A percentile compares a stretch with the other conserved stretches of the same genome.
Evolutionary conservation across 2,888 invertebrate species (phyloP).

Genomic region (Maniola hyperantus): DNA sequence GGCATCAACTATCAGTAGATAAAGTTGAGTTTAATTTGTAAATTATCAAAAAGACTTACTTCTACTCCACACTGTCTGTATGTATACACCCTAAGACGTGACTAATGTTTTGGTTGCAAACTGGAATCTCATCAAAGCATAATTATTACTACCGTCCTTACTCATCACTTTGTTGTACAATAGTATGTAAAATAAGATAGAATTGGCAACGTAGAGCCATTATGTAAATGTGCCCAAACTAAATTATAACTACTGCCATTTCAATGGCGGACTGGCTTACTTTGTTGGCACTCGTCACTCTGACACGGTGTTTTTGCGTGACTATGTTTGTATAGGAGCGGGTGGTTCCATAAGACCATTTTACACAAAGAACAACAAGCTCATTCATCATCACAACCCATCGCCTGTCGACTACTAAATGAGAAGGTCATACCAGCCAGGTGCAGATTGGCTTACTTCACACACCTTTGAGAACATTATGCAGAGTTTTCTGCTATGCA

Average conservation of each 20-base stretch:
- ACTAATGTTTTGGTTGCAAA: conserved; percentile 2
- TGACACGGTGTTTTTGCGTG: conserved; percentile 14
- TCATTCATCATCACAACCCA: too few relatives aligned
- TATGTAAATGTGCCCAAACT: conserved; percentile 20
- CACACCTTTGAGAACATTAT: too few relatives aligned
- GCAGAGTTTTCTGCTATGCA: too few relatives aligned
- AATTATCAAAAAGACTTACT: too few relatives aligned
- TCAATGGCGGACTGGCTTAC: background rate
- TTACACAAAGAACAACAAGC: too few relatives aligned
- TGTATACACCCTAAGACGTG: background rate
- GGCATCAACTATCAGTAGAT: too few relatives aligned
- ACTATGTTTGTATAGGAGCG: background rate
- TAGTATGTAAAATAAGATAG: conserved; percentile 9
- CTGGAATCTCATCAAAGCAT: conserved; percentile 20
- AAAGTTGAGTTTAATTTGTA: too few relatives aligned
- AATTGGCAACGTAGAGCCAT: conserved; percentile 21
- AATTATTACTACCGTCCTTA: conserved; percentile 20
- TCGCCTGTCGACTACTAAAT: too few relatives aligned
- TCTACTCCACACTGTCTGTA: too few relatives aligned
- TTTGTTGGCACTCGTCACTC: conserved; percentile 13
- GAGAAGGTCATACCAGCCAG: too few relatives aligned
- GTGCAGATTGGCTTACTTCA: too few relatives aligned
- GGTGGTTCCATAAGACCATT: too few relatives aligned
- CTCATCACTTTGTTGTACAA: conserved; percentile 19
- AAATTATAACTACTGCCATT: conserved; percentile 22